These are phyloP conservation scores for Cetoscarus ocellatus DNA, from an alignment of 2,797 vertebrate species.

Conservation along the genomic window DNA sequence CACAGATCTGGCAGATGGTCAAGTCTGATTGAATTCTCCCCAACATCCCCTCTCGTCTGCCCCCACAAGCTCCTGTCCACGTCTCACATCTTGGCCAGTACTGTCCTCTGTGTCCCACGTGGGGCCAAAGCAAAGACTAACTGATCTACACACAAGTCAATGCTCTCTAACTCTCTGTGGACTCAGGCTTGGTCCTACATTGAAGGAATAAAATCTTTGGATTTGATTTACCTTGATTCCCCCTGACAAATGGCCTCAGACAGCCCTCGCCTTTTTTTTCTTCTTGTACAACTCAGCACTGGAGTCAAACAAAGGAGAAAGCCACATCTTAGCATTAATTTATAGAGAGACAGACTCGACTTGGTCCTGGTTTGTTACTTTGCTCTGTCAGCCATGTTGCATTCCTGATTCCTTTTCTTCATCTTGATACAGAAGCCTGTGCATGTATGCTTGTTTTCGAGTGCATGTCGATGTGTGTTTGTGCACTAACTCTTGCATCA, in stretches of 20 bases:
- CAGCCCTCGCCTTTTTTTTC: accelerated
- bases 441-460: background rate
- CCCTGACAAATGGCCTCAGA: slow-evolving; percentile 36
- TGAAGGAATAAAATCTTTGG: slow-evolving; percentile 47
- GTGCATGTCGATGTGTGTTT: slow-evolving; percentile 21
- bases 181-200: slow-evolving; percentile 44
- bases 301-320: slow-evolving; percentile 22
- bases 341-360: background rate
- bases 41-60: slow-evolving; percentile 28
- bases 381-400: background rate
- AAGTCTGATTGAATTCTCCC: slow-evolving; percentile 71
- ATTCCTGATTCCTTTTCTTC: background rate
- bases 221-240: slow-evolving; percentile 47
- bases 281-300: background rate
- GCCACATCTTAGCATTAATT: background rate
- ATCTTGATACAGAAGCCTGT: slow-evolving; percentile 1
- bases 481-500: slow-evolving; percentile 31
- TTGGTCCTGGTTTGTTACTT: background rate
- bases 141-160: slow-evolving; percentile 52
- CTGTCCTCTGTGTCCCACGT: slow-evolving; percentile 54
- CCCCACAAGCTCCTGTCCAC: slow-evolving; percentile 48
- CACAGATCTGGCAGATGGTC: slow-evolving; percentile 75
- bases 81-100: slow-evolving; percentile 50
- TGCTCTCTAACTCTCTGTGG: slow-evolving; percentile 37
- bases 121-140: slow-evolving; percentile 53